Percentiles rank a stretch among this genome's conserved stretches.
Evolutionary conservation across 2,888 invertebrate species (phyloP).

Genomic region (Alentia gelatinosa): DNA sequence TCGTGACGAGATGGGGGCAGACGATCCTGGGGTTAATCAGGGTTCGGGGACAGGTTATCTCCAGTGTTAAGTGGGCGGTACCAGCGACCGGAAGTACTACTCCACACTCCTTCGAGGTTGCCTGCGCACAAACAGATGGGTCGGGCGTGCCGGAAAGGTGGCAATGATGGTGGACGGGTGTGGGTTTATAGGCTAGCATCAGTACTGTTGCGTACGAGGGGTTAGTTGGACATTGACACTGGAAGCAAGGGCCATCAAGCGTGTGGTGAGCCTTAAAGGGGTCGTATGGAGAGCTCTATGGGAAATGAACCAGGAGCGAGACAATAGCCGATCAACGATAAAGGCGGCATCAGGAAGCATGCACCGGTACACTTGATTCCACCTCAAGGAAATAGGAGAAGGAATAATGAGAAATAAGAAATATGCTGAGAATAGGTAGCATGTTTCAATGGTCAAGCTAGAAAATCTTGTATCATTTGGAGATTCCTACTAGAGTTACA

Average conservation of each 20-base stretch:
- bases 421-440: too few species aligned
- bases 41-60: conserved; percentile 47
- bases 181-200: neutral
- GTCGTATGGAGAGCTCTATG: too few species aligned
- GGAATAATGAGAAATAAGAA: too few species aligned
- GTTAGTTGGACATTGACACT: neutral
- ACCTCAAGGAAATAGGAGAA: too few species aligned
- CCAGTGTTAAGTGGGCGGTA: conserved; percentile 25
- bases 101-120: neutral
- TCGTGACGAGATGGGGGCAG: conserved; percentile 37
- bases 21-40: conserved; percentile 29
- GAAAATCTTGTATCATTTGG: too few species aligned
- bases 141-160: neutral
- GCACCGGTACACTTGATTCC: too few species aligned
- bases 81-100: neutral
- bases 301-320: too few species aligned
- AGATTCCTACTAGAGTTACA: too few species aligned
- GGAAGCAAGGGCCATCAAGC: neutral
- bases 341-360: too few species aligned
- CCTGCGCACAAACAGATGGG: neutral
- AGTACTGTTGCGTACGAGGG: neutral
- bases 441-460: too few species aligned
- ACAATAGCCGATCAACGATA: too few species aligned
- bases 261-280: too few species aligned
- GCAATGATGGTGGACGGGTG: neutral